Conservation (phyloP, 2,888 invertebrate species). For the Coleophora deauratella region DNA sequence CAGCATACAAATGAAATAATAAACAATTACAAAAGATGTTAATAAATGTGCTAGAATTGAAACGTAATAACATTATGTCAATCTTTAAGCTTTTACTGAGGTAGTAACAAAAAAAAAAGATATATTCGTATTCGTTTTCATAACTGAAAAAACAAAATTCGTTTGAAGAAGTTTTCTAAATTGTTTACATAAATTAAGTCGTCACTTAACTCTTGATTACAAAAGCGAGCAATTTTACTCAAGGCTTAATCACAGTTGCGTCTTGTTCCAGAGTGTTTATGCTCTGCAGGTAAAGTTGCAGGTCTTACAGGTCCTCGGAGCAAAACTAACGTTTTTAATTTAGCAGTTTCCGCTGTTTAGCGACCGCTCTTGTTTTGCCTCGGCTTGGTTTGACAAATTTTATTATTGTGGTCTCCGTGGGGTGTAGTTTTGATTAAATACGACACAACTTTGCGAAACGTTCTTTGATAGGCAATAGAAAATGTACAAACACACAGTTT, state of each 20-base stretch:
- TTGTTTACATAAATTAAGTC: conserved; percentile 62
- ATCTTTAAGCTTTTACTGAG: no score
- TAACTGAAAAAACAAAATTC: no score
- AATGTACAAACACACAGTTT: no score
- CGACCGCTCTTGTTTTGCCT: no score
- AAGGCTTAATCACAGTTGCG: conserved; percentile 48
- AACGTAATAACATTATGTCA: no score
- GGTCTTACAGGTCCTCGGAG: background rate
- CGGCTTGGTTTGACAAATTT: no score
- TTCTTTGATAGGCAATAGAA: no score
- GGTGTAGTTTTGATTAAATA: conserved; percentile 1
- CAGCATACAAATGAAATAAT: no score
- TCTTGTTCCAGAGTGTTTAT: conserved; percentile 37
- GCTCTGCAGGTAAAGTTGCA: conserved; percentile 31
- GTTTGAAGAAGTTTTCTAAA: conserved; percentile 41
- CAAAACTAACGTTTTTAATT: conserved; percentile 33
- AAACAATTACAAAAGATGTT: no score
- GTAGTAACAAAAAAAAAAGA: no score
- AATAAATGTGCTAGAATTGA: no score
- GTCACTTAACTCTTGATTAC: conserved; percentile 59
- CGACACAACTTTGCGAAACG: background rate
- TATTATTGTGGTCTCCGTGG: background rate
- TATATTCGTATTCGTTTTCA: no score
- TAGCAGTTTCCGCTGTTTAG: conserved; percentile 25
- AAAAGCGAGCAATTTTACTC: conserved; percentile 58